A percentile compares a stretch with the other conserved stretches of the same genome.
These are phyloP conservation scores for Proisotoma minuta DNA, from an alignment of 2,888 invertebrate genomes.

Conservation along the genomic window DNA sequence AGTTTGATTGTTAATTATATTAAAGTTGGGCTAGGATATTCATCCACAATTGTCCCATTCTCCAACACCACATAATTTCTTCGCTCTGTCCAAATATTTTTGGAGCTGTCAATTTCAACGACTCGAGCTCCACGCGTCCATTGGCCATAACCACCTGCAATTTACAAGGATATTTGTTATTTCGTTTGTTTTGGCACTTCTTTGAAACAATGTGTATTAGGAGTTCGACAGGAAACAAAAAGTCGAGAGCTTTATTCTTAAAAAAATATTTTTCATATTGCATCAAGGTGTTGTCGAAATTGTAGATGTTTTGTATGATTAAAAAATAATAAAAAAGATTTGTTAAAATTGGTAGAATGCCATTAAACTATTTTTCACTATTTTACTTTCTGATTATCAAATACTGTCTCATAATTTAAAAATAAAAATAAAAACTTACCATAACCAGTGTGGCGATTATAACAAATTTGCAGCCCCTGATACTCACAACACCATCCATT, in stretches of 20 bases:
- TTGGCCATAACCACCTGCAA: constrained; percentile 24
- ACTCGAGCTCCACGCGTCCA: constrained; percentile 30
- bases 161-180: background rate
- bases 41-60: constrained; percentile 21
- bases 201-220: no score
- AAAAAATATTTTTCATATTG: no score
- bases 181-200: no score
- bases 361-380: background rate
- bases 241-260: no score
- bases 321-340: background rate
- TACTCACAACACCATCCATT: constrained; percentile 30
- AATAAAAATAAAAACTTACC: background rate
- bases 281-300: no score
- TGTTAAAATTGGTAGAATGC: background rate
- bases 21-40: no score
- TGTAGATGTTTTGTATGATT: no score
- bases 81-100: background rate
- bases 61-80: constrained; percentile 22
- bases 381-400: no score
- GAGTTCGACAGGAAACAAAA: no score
- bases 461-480: constrained; percentile 22
- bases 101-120: constrained; percentile 12
- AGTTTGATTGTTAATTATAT: no score
- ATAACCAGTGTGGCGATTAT: constrained; percentile 25
- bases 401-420: no score